phyloP scores from a whole-genome alignment of 2,888 invertebrate species.

The Chirona hameri region DNA sequence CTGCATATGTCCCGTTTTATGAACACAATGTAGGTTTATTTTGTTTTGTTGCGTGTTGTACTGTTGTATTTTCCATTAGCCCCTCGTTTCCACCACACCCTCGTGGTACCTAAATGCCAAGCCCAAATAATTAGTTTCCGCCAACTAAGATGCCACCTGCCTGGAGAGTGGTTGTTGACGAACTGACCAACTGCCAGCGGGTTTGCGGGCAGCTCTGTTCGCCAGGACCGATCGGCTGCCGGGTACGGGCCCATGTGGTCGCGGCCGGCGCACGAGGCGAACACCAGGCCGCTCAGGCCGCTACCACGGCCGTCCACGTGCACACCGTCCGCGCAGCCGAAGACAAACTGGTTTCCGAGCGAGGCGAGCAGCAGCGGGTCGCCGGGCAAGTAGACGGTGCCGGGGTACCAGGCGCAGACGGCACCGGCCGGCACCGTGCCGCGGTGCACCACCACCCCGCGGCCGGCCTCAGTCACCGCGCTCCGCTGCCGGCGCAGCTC shows the following conservation, averaged over 20 bases:
- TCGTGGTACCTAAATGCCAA: no score
- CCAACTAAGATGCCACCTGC: conserved; percentile 40
- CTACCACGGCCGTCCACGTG: conserved; percentile 52
- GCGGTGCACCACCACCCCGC: conserved; percentile 12
- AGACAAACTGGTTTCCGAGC: conserved; percentile 51
- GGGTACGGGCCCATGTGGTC: conserved; percentile 46
- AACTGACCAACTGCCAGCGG: conserved; percentile 53
- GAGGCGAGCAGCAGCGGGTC: conserved; percentile 53
- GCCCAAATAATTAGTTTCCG: no score
- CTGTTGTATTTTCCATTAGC: no score
- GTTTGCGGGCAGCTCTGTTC: conserved; percentile 45
- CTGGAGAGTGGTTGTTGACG: conserved; percentile 51
- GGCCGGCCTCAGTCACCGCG: conserved; percentile 42
- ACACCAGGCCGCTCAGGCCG: conserved; percentile 49
- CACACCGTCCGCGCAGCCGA: conserved; percentile 51
- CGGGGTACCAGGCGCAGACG: conserved; percentile 44
- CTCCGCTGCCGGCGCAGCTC: conserved; percentile 37
- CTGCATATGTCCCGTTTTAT: no score
- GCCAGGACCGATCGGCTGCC: conserved; percentile 48
- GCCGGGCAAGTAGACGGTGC: conserved; percentile 49
- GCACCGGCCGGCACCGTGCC: conserved; percentile 42
- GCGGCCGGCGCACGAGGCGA: conserved; percentile 48
- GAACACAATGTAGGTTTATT: no score
- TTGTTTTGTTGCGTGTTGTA: no score
- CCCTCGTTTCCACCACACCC: no score